These are phyloP conservation scores for Drosophila sordidapex DNA, from an alignment of 2,888 invertebrate species.

Conservation along the genomic window DNA sequence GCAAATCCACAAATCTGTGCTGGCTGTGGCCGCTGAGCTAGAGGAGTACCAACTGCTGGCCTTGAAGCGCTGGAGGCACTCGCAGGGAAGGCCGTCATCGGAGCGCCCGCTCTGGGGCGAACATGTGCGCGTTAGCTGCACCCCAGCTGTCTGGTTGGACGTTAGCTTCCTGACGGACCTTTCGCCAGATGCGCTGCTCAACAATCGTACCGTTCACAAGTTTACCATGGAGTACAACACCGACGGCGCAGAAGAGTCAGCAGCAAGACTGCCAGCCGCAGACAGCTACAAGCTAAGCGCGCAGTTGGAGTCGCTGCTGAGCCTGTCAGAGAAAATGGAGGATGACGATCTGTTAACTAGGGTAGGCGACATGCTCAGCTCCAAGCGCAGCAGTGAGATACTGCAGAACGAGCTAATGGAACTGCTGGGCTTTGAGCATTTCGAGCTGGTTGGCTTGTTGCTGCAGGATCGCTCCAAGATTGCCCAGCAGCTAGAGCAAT, in stretches of 20 bases:
- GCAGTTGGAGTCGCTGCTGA: constrained; percentile 67
- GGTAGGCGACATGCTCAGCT: constrained; percentile 86
- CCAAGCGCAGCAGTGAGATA: constrained; percentile 88
- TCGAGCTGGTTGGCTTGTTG: constrained; percentile 90
- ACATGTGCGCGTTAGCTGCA: constrained; percentile 60
- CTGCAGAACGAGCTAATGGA: constrained; percentile 94
- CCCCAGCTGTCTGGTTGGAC: constrained; percentile 44
- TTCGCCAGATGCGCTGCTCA: constrained; percentile 65
- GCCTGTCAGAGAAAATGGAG: constrained; percentile 73
- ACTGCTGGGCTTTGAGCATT: constrained; percentile 92
- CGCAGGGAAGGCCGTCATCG: constrained; percentile 19
- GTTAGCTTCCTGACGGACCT: constrained; percentile 69
- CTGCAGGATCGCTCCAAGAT: constrained; percentile 88
- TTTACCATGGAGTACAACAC: constrained; percentile 75
- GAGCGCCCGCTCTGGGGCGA: constrained; percentile 71
- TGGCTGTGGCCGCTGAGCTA: constrained; percentile 85
- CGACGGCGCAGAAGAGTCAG: background rate
- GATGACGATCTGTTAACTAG: constrained; percentile 67
- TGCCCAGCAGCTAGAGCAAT: constrained; percentile 80
- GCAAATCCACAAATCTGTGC: constrained; percentile 87
- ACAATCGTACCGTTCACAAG: constrained; percentile 57
- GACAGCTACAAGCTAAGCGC: constrained; percentile 55
- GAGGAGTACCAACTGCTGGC: constrained; percentile 86
- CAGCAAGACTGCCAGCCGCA: background rate
- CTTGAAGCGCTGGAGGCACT: constrained; percentile 85